A percentile compares a stretch with the other conserved stretches of the same genome.
Conservation (phyloP, 53 echinoderm and acorn worm species). For the Hippasteria phrygiana region DNA sequence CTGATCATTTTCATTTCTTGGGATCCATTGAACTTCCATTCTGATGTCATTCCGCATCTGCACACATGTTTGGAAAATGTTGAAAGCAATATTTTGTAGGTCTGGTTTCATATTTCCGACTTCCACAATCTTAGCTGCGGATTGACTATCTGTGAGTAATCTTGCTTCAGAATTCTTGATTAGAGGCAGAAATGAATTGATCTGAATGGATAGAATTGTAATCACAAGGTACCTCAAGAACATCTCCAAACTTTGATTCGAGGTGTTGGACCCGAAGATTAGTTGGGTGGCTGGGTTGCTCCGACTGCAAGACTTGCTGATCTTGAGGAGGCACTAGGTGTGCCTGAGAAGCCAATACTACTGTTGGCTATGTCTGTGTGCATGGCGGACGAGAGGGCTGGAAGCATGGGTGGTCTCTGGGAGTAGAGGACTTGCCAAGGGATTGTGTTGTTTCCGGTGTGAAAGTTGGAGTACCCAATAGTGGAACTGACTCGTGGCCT, state of each 20-base stretch:
- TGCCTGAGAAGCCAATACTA: background rate
- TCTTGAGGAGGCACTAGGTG: background rate
- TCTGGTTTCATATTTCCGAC: slow-evolving; percentile 38
- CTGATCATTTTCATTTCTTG: slow-evolving; percentile 35
- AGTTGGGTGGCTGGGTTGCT: background rate
- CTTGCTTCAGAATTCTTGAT: background rate
- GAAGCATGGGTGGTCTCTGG: no score
- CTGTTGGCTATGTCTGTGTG: no score
- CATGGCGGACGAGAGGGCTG: no score
- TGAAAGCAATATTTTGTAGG: background rate
- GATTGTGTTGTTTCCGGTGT: background rate
- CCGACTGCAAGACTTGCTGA: background rate
- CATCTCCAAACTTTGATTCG: background rate
- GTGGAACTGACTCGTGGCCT: background rate
- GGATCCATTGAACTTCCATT: slow-evolving; percentile 40
- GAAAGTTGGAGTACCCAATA: no score
- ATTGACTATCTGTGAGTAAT: slow-evolving; percentile 31
- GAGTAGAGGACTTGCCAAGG: no score
- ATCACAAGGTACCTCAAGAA: background rate
- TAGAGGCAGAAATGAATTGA: background rate
- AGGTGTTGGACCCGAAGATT: background rate
- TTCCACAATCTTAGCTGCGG: slow-evolving; percentile 18
- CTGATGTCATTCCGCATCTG: background rate
- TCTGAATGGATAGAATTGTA: no score
- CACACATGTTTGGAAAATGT: slow-evolving; percentile 22